Percentiles rank a stretch among this genome's conserved stretches.
Conservation (phyloP, 2,888 invertebrate species). For the Aphodius sticticus region DNA sequence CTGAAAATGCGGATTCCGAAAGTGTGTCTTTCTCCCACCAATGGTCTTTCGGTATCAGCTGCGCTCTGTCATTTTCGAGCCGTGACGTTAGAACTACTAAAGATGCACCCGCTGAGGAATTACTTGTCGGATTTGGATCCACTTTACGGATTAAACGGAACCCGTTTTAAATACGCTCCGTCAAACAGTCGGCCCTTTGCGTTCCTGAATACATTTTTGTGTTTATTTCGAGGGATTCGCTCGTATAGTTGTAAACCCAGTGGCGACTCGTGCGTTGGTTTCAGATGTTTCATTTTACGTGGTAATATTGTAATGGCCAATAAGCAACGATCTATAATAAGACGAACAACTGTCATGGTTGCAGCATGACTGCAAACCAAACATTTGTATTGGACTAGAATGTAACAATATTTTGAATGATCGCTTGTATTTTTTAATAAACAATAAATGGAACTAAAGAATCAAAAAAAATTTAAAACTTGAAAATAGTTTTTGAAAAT, state of each 20-base stretch:
- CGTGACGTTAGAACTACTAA: constrained; percentile 38
- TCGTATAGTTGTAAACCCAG: not conserved
- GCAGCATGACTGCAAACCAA: too few species aligned
- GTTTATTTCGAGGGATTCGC: constrained; percentile 36
- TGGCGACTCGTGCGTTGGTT: too few species aligned
- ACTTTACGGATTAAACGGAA: constrained; percentile 57
- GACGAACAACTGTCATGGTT: too few species aligned
- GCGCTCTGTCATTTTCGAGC: constrained; percentile 19
- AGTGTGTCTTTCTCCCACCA: constrained; percentile 21
- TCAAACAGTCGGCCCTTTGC: constrained; percentile 36
- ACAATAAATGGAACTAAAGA: too few species aligned
- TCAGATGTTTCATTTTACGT: too few species aligned
- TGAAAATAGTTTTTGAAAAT: too few species aligned
- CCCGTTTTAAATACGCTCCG: constrained; percentile 45
- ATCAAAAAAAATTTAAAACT: too few species aligned
- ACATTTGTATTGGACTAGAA: too few species aligned
- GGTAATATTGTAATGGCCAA: too few species aligned
- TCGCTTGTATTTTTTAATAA: too few species aligned
- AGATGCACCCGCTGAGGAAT: constrained; percentile 51
- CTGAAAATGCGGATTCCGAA: constrained; percentile 28
- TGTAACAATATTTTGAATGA: too few species aligned
- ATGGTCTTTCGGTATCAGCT: constrained; percentile 22
- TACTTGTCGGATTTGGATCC: constrained; percentile 57
- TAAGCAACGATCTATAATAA: too few species aligned
- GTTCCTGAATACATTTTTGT: constrained; percentile 37